These are phyloP conservation scores for Oryzias melastigma DNA, from an alignment of 2,113 vertebrate species.

Conservation along the genomic window DNA sequence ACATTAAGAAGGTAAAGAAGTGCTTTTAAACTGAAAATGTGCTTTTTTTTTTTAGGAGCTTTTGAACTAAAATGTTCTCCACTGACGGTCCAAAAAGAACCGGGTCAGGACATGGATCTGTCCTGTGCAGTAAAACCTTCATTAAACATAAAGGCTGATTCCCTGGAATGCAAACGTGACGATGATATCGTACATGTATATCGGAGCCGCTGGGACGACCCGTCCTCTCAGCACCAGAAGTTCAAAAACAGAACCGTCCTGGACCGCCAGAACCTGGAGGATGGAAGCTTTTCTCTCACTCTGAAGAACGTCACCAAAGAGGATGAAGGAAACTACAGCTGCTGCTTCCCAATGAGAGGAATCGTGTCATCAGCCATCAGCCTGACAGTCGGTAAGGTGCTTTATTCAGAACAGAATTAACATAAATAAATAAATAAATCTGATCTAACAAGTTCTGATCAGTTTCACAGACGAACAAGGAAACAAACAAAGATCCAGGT, in stretches of 20 bases:
- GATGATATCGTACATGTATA: neutral
- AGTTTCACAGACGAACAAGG: too few species aligned
- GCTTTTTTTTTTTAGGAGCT: too few species aligned
- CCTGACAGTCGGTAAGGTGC: neutral
- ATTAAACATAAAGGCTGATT: neutral
- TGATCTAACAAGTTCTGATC: too few species aligned
- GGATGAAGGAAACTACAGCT: neutral
- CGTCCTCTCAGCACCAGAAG: neutral
- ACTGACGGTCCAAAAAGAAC: neutral
- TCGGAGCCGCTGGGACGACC: neutral
- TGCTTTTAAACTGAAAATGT: too few species aligned
- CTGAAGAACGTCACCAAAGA: neutral
- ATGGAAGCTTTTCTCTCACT: neutral
- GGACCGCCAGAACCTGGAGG: neutral
- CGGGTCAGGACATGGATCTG: neutral
- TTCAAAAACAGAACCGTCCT: neutral
- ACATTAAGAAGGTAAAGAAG: too few species aligned
- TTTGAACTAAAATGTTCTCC: too few species aligned
- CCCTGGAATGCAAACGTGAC: neutral
- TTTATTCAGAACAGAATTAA: too few species aligned
- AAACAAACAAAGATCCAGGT: too few species aligned
- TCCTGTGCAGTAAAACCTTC: neutral
- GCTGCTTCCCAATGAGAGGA: too few species aligned
- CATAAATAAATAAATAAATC: too few species aligned
- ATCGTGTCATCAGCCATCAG: neutral